A percentile compares a stretch with the other conserved stretches of the same genome.
Evolutionary conservation across 2,888 invertebrate genomes (phyloP).

Genomic region (Oasisia sp.): DNA sequence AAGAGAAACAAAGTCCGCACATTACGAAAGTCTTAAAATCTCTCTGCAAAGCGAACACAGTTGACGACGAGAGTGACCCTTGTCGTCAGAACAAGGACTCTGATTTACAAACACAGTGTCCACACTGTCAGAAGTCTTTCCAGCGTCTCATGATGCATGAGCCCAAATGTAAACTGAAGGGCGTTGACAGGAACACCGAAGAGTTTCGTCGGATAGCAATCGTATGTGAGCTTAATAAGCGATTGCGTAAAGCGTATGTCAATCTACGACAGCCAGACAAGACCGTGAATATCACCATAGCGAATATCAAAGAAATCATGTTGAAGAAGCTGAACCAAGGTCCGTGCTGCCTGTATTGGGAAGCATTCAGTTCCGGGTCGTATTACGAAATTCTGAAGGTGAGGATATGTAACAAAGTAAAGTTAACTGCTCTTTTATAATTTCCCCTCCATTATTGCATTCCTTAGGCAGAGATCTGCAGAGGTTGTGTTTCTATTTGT

Average conservation of each 20-base stretch:
- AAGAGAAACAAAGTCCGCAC: neutral
- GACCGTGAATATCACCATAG: neutral
- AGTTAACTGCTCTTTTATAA: too few relatives aligned
- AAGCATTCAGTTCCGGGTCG: neutral
- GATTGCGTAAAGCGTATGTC: neutral
- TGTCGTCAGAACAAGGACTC: neutral
- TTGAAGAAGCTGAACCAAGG: neutral
- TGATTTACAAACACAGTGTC: neutral
- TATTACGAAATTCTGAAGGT: slow-evolving; percentile 13
- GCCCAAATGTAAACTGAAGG: neutral
- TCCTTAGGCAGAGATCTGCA: too few relatives aligned
- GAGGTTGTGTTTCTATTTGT: too few relatives aligned
- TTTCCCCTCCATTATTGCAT: too few relatives aligned
- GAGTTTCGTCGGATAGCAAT: neutral
- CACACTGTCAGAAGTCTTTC: neutral
- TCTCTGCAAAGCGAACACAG: neutral
- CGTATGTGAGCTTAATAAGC: neutral
- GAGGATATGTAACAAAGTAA: neutral
- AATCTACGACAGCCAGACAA: neutral
- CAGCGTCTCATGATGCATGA: neutral
- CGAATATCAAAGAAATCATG: neutral
- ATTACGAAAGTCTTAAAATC: neutral
- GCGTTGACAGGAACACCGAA: neutral
- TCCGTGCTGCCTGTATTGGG: neutral
- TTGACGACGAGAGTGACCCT: neutral